Conservation (phyloP, 1,140 invertebrate genomes). For the Holcopasites calliopsidis region DNA sequence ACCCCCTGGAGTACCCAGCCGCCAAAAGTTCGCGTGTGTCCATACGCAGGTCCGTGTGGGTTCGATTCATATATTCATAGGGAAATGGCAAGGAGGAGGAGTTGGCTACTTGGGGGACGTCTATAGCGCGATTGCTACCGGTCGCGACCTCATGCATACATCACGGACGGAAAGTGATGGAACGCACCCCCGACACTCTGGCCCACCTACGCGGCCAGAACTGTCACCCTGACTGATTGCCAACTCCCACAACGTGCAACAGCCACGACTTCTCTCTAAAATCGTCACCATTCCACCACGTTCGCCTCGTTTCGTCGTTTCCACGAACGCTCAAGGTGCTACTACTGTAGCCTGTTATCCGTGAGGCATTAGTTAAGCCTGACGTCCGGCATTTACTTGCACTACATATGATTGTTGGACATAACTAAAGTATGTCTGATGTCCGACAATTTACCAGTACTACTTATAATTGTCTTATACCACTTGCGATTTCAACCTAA, state of each 20-base stretch:
- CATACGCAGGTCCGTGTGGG: constrained; percentile 54
- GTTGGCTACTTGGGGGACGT: constrained; percentile 48
- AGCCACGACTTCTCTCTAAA: constrained; percentile 38
- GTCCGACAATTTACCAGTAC: too few relatives aligned
- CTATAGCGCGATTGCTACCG: constrained; percentile 71
- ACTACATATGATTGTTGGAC: too few relatives aligned
- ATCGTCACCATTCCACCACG: neutral
- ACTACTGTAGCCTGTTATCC: too few relatives aligned
- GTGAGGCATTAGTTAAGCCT: too few relatives aligned
- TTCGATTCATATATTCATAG: constrained; percentile 79
- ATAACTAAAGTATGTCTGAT: too few relatives aligned
- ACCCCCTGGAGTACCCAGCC: constrained; percentile 40
- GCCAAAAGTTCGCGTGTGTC: neutral
- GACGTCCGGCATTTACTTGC: too few relatives aligned
- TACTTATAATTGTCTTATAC: too few relatives aligned
- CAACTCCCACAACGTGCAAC: constrained; percentile 68
- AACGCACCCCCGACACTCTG: constrained; percentile 61
- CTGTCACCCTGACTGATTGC: constrained; percentile 74
- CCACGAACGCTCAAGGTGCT: constrained; percentile 10
- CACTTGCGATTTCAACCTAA: too few relatives aligned
- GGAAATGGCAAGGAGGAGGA: constrained; percentile 54
- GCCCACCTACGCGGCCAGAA: constrained; percentile 67
- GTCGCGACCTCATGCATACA: constrained; percentile 75
- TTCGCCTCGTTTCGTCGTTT: neutral
- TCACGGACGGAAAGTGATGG: constrained; percentile 73